phyloP scores from a whole-genome alignment of 2,888 invertebrate genomes.

The Sphaerophoria taeniata region DNA sequence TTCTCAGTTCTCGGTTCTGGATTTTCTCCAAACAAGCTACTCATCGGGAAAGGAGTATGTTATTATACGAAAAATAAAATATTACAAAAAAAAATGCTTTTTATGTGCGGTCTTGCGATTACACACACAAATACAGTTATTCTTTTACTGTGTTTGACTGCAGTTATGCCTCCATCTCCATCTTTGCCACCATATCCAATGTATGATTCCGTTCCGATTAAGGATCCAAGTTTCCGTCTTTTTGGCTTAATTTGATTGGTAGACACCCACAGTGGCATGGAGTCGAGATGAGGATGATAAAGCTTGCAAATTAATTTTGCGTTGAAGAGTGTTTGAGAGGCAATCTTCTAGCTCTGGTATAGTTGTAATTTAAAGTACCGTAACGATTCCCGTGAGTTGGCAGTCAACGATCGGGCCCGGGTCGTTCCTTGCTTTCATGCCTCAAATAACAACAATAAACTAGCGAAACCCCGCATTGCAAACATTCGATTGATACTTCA shows the following conservation, averaged over 20 bases:
- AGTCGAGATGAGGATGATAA: conserved; percentile 38
- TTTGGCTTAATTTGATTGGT: conserved; percentile 9
- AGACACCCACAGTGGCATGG: conserved; percentile 8
- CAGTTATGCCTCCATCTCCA: conserved; percentile 43
- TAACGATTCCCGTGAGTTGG: conserved; percentile 40
- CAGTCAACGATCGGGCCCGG: background rate
- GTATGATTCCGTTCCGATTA: background rate
- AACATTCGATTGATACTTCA: conserved; percentile 36
- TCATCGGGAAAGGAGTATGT: conserved; percentile 21
- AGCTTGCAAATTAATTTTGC: conserved; percentile 63
- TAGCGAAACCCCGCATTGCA: background rate
- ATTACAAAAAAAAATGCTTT: too few species aligned
- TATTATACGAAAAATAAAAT: conserved; percentile 33
- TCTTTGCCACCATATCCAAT: background rate
- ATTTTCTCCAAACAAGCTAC: conserved; percentile 43
- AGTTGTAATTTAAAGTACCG: conserved; percentile 58
- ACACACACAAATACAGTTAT: conserved; percentile 41
- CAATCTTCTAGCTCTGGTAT: conserved; percentile 47
- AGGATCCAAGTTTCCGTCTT: conserved; percentile 11
- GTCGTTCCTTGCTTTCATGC: conserved; percentile 28
- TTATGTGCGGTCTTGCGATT: conserved; percentile 56
- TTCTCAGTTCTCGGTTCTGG: conserved; percentile 8
- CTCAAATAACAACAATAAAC: background rate
- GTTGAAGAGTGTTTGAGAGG: conserved; percentile 21
- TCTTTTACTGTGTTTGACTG: conserved; percentile 45